Base-by-base conservation (phyloP, 2,888 invertebrate genomes). In the Thereva nobilitata region DNA sequence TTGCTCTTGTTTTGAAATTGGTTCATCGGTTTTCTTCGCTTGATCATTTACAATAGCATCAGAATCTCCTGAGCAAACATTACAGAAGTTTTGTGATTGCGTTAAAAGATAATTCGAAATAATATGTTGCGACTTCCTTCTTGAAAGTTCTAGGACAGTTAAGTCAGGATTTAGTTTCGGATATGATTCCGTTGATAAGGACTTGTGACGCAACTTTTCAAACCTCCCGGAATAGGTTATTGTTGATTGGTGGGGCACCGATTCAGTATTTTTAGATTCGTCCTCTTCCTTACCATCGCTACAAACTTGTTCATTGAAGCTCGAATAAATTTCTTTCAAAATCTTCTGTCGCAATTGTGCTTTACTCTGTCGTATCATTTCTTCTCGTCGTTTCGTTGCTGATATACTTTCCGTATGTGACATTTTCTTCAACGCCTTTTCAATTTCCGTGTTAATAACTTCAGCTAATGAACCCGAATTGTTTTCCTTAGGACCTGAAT, bases 141-240 rank as follows among this genome's bases (percentile, higher is more conserved):
- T 10, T 6, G 45, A 10, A 2, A 45, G 1, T 9, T 9, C 10
- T n/a, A 57, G 10, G 3, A 64, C 23, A n/a, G 8, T 45, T 7
- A 67, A 41, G 10, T 67, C 64, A 7, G 68, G 64, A 53, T 64
- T 68, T 6, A 68, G 47, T 65, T 68, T 68, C 4, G 68, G 68
- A 38, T 68, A 64, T 4, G 68, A 68, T 47, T 68, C 68, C 4
- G 68, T 68, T 1, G 68, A 68, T 34, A 68, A 12, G n/a, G 47
- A 64, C 38, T 64, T 37, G 38, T 56, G 23, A 7, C 55, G 50
- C 49, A n/a, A 5, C 23, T 63, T 6, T n/a, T 34, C 49, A 4
- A 1, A 6, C 34, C 4, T 4, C 4, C 4, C 9, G 5, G 12
- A 9, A 1, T 37, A 7, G 37, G 8, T 10, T 10, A 4, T 38